phyloP scores from a whole-genome alignment of 2,888 invertebrate species.

The Cantharis nigra region DNA sequence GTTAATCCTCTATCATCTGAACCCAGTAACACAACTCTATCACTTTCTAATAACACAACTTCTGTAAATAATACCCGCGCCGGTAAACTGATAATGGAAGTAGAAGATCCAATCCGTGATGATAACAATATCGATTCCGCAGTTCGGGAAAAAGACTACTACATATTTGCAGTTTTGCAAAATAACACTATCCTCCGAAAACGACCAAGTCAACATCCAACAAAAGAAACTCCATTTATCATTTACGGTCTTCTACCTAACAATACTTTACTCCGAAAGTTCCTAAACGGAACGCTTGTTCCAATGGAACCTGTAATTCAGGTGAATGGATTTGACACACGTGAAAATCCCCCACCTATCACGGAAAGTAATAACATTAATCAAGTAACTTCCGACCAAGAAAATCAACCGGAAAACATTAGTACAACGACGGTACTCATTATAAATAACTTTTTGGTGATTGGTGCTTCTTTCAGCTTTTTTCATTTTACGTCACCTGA shows the following conservation, averaged over 20 bases:
- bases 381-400: slow-evolving; percentile 60
- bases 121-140: slow-evolving; percentile 17
- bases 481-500: slow-evolving; percentile 18
- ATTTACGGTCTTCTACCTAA: slow-evolving; percentile 78
- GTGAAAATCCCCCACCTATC: slow-evolving; percentile 58
- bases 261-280: slow-evolving; percentile 78
- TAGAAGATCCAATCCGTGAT: slow-evolving; percentile 29
- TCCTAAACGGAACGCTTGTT: slow-evolving; percentile 78
- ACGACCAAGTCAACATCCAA: slow-evolving; percentile 69
- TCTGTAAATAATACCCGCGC: slow-evolving; percentile 29
- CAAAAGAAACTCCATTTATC: slow-evolving; percentile 73
- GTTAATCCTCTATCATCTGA: slow-evolving; percentile 18
- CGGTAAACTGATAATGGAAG: slow-evolving; percentile 43
- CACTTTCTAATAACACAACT: neutral
- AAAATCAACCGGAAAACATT: slow-evolving; percentile 56
- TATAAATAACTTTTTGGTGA: slow-evolving; percentile 46
- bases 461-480: slow-evolving; percentile 41
- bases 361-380: slow-evolving; percentile 66
- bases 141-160: slow-evolving; percentile 68
- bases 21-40: neutral
- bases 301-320: slow-evolving; percentile 63
- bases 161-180: slow-evolving; percentile 75
- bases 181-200: slow-evolving; percentile 81
- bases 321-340: slow-evolving; percentile 65
- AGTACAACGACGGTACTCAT: slow-evolving; percentile 59